phyloP scores from a whole-genome alignment of 2,888 invertebrate genomes.

The Volucella inflata region DNA sequence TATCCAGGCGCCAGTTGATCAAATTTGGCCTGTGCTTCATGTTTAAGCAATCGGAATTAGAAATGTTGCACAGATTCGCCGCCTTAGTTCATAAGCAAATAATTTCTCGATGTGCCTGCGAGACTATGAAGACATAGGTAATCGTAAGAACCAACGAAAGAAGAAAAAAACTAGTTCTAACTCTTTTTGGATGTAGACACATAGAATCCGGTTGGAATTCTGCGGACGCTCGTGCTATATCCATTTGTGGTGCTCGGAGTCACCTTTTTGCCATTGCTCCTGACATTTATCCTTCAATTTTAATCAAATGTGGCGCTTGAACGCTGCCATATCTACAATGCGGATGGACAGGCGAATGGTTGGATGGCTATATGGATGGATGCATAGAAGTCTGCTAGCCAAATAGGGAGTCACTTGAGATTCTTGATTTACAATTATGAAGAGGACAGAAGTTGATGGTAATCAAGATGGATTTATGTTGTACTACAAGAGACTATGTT shows the following conservation, averaged over 20 bases:
- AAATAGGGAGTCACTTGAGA: constrained; percentile 64
- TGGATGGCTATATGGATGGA: constrained; percentile 2
- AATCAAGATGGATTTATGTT: constrained; percentile 68
- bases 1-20: constrained; percentile 73
- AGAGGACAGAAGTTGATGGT: constrained; percentile 67
- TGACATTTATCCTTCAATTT: constrained; percentile 73
- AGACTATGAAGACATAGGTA: background rate
- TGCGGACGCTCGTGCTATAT: constrained; percentile 66
- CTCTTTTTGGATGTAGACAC: constrained; percentile 67
- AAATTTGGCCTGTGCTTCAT: constrained; percentile 68
- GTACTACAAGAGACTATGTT: constrained; percentile 57
- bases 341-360: constrained; percentile 63
- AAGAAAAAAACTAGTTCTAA: constrained; percentile 56
- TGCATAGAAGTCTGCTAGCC: constrained; percentile 37
- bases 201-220: constrained; percentile 59
- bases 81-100: constrained; percentile 50
- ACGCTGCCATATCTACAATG: constrained; percentile 67
- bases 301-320: constrained; percentile 75
- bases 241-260: constrained; percentile 52
- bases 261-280: constrained; percentile 61
- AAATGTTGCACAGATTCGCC: constrained; percentile 43
- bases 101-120: constrained; percentile 56
- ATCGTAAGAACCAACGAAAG: constrained; percentile 4
- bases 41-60: constrained; percentile 62
- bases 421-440: constrained; percentile 67